phyloP scores from a whole-genome alignment of 2,113 vertebrate genomes.

The Cinclus mexicanus region DNA sequence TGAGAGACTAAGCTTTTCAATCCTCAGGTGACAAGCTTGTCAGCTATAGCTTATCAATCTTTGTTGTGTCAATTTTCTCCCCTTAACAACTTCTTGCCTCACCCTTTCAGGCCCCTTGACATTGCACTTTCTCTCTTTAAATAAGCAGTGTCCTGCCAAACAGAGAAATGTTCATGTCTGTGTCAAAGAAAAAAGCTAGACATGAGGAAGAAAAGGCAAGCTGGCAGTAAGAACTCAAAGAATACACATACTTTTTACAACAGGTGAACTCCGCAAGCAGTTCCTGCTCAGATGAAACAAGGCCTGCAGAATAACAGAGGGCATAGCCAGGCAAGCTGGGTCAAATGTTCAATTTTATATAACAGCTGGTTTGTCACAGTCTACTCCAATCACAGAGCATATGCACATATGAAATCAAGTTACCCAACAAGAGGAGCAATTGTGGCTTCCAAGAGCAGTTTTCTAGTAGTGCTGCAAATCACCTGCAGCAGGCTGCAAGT shows the following conservation, averaged over 20 bases:
- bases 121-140: background rate
- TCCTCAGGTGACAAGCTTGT: background rate
- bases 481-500: background rate
- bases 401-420: accelerated
- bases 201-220: background rate
- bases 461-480: background rate
- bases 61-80: background rate
- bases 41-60: background rate
- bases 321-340: background rate
- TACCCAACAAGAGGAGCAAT: background rate
- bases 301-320: background rate
- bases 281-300: background rate
- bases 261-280: background rate
- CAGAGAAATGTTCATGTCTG: background rate
- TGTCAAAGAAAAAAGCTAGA: background rate
- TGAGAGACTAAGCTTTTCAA: background rate
- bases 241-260: background rate
- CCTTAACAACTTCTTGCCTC: background rate
- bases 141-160: background rate
- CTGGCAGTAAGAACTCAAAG: background rate
- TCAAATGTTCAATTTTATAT: accelerated
- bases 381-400: background rate
- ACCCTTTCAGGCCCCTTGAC: background rate
- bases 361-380: background rate
- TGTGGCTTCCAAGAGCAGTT: background rate